Evolutionary conservation across 2,797 vertebrate species (phyloP), one percentile per base, ranked within the genome.

Genomic region (Triplophysa yarkandensis): DNA sequence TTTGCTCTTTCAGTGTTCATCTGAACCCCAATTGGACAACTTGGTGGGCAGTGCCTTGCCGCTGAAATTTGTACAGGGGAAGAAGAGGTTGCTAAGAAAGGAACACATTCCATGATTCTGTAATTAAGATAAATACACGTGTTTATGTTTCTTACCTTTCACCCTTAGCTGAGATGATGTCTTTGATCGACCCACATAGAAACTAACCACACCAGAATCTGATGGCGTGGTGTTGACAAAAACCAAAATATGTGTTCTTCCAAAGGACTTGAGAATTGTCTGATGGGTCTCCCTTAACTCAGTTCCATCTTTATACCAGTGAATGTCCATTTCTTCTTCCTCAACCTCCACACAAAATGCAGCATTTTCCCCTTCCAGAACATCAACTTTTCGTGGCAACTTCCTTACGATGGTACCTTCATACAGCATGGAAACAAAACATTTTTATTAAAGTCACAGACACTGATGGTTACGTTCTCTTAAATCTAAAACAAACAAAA

Each of bases 321-420:
- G 92, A 34, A 95, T 94, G 50, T 94, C 91, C 85, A 96, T 94
- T 74, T 92, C 91, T 1, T 91, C 93, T 71, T 98, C 96, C 60
- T 88, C 92, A 0, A 97, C 95, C 85, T 99, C 97, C 81, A 94
- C 97, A 10, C 95, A 97, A 84, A 98, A 96, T 34, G 95, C 97
- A 0, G 97, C 97, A 0, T 99, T 98, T 90, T 99, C 98, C 0
- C 97, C 96, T 77, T 98, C 97, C 50, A 97, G 89, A 46, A 98
- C 96, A 0, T 98, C 97, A 30, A 99, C 91, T 77, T 98, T 98
- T 82, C 97, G 91, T 0, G 98, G 98, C 80, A 99, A 88, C 72
- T 96, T 94, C 82, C 96, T 95, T 21, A 91, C 78, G 25, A 99
- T 99, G 75, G 94, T 91, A 23, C 98, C 98, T 83, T 67, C 7